Conservation (phyloP, 2,888 invertebrate genomes). For the Epistrophe eligans region DNA sequence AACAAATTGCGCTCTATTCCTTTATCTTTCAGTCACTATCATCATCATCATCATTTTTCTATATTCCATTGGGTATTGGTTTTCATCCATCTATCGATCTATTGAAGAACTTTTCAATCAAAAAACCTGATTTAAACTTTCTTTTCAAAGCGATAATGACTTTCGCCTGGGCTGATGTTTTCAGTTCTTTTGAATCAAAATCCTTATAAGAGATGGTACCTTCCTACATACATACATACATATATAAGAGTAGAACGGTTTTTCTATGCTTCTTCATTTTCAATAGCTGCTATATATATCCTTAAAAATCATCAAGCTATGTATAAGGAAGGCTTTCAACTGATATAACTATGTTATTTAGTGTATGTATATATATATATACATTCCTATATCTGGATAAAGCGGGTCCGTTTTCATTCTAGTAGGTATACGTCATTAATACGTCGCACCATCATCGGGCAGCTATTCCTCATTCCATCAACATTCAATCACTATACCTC, state of each 20-base stretch:
- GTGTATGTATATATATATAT: neutral
- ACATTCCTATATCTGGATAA: neutral
- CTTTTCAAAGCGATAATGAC: slow-evolving; percentile 55
- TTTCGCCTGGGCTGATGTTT: slow-evolving; percentile 28
- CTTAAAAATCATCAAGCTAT: slow-evolving; percentile 27
- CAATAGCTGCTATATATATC: slow-evolving; percentile 15
- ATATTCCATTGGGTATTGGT: slow-evolving; percentile 38
- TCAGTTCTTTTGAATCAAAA: slow-evolving; percentile 37
- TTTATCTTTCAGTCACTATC: slow-evolving; percentile 26
- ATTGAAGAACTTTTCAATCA: slow-evolving; percentile 35
- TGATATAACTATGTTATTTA: neutral
- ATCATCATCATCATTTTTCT: slow-evolving; percentile 47
- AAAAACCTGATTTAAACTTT: slow-evolving; percentile 42
- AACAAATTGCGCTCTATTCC: slow-evolving; percentile 28
- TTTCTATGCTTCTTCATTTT: slow-evolving; percentile 21
- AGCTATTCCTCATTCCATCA: slow-evolving; percentile 1
- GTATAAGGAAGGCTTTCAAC: slow-evolving; percentile 29
- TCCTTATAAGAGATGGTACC: slow-evolving; percentile 40
- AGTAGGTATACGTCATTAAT: slow-evolving; percentile 51
- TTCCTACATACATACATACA: too few species aligned
- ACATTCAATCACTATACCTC: slow-evolving; percentile 31
- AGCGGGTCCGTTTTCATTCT: slow-evolving; percentile 11
- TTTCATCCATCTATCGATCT: slow-evolving; percentile 27
- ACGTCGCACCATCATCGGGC: slow-evolving; percentile 44
- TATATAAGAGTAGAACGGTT: neutral